Percentiles rank a stretch among this genome's conserved stretches.
phyloP scores from a whole-genome alignment of 92 coral and sea anemone species.

The Palythoa heliodiscus region DNA sequence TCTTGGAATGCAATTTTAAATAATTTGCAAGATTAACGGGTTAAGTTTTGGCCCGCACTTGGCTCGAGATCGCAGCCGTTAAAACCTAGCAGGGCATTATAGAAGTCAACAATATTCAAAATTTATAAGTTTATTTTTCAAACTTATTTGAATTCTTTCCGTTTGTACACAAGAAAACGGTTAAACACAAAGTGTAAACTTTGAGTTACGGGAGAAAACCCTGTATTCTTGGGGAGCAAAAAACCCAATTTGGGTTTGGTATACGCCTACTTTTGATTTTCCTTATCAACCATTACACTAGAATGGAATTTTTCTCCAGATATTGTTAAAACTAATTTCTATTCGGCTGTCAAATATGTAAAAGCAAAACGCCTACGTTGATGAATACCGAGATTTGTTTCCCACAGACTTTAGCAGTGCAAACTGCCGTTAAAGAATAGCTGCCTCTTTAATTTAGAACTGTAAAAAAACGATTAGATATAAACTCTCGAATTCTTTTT shows the following conservation, averaged over 20 bases:
- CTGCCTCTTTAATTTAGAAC: neutral
- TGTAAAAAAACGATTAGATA: neutral
- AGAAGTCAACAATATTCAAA: slow-evolving; percentile 81
- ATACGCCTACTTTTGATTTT: neutral
- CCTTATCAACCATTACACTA: slow-evolving; percentile 78
- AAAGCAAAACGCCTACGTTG: slow-evolving; percentile 50
- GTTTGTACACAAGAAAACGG: slow-evolving; percentile 69
- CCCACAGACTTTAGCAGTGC: neutral
- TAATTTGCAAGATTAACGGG: neutral
- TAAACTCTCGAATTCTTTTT: slow-evolving; percentile 8
- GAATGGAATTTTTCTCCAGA: slow-evolving; percentile 77
- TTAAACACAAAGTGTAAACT: slow-evolving; percentile 76
- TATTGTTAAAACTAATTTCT: slow-evolving; percentile 68
- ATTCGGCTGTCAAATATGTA: slow-evolving; percentile 60
- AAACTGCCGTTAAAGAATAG: neutral
- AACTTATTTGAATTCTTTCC: slow-evolving; percentile 87
- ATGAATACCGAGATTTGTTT: slow-evolving; percentile 32
- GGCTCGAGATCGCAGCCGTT: slow-evolving; percentile 35
- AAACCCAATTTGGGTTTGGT: neutral
- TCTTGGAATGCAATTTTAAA: neutral
- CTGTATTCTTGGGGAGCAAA: neutral
- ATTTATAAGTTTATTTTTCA: slow-evolving; percentile 92
- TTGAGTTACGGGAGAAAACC: neutral
- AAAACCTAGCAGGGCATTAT: neutral
- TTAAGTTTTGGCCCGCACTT: neutral